Evolutionary conservation across 92 coral and sea anemone species (phyloP).

Genomic region (Anthopleura xanthogrammica): DNA sequence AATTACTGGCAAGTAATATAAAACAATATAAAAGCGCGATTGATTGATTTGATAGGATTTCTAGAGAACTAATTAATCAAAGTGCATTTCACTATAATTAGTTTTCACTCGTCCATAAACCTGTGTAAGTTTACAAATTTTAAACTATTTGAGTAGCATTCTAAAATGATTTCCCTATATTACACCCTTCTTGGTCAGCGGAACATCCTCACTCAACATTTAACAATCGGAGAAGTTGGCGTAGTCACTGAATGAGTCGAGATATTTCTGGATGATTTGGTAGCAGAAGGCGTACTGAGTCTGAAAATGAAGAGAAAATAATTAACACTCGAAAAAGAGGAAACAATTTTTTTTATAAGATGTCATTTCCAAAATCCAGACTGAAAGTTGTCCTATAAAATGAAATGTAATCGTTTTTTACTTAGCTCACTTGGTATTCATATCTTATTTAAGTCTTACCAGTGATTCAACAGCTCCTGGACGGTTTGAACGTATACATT

Average conservation of each 20-base stretch:
- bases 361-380: too few relatives aligned
- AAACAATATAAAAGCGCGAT: too few relatives aligned
- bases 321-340: too few relatives aligned
- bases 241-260: conserved; percentile 29
- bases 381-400: too few relatives aligned
- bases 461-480: conserved; percentile 62
- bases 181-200: neutral
- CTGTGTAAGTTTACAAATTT: too few relatives aligned
- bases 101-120: too few relatives aligned
- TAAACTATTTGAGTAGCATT: neutral
- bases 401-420: too few relatives aligned
- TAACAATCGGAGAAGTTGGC: neutral
- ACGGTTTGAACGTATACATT: conserved; percentile 49
- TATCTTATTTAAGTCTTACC: conserved; percentile 20
- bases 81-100: too few relatives aligned
- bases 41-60: too few relatives aligned
- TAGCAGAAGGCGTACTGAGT: conserved; percentile 56
- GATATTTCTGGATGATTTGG: conserved; percentile 42
- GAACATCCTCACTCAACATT: neutral
- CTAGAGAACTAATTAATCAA: too few relatives aligned
- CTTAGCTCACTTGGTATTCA: neutral
- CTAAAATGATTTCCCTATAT: neutral
- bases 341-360: neutral
- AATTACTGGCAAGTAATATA: too few relatives aligned
- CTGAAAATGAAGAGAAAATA: conserved; percentile 9